These are phyloP conservation scores for Botia kubotai DNA, from an alignment of 2,797 vertebrate genomes.

Conservation along the genomic window DNA sequence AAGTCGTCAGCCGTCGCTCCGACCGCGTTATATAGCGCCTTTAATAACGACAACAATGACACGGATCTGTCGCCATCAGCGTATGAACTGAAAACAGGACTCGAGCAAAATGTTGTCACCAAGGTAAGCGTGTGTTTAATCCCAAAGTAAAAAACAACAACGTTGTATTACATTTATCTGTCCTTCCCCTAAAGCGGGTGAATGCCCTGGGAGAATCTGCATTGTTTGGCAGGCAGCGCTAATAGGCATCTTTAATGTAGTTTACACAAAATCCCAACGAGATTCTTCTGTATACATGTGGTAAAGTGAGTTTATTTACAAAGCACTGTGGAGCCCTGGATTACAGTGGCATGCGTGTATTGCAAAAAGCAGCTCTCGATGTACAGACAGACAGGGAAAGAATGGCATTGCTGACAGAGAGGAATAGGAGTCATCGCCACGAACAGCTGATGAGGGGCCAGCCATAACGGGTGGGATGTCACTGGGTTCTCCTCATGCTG, in stretches of 20 bases:
- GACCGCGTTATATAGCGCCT: not conserved
- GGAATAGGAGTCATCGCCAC: slow-evolving; percentile 62
- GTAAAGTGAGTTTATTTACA: slow-evolving; percentile 19
- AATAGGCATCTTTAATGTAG: not conserved
- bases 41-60: slow-evolving; percentile 58
- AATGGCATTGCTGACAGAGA: slow-evolving; percentile 48
- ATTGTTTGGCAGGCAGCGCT: not conserved
- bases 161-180: not conserved
- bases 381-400: slow-evolving; percentile 7
- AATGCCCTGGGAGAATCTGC: not conserved
- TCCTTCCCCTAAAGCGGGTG: not conserved
- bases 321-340: not conserved
- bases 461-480: slow-evolving; percentile 49
- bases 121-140: slow-evolving; percentile 80
- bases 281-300: not conserved
- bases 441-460: slow-evolving; percentile 49
- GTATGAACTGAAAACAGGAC: slow-evolving; percentile 87
- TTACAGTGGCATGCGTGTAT: not conserved
- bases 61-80: slow-evolving; percentile 72
- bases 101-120: slow-evolving; percentile 91
- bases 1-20: not conserved
- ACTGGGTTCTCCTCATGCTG: slow-evolving; percentile 36
- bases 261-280: not conserved
- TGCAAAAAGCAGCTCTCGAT: not conserved
- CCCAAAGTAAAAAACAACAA: not conserved